A percentile compares a stretch with the other conserved stretches of the same genome.
Evolutionary conservation across 2,888 invertebrate species (phyloP).

Genomic region (Crossocerus cetratus): DNA sequence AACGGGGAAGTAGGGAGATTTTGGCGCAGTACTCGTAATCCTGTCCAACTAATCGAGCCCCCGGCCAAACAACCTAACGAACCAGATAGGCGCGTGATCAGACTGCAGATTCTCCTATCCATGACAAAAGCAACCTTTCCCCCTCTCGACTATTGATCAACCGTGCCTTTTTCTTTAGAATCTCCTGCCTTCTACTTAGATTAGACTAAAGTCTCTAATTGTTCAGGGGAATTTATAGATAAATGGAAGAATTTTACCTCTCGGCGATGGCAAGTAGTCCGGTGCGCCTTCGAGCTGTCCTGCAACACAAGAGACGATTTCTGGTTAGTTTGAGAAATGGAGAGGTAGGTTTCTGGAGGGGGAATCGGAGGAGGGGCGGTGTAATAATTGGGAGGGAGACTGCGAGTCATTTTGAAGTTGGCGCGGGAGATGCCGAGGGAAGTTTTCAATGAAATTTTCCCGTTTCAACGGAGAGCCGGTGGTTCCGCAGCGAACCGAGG

Average conservation of each 20-base stretch:
- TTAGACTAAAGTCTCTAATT: too few species aligned
- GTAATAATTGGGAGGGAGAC: too few species aligned
- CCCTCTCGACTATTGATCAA: too few species aligned
- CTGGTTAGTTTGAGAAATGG: too few species aligned
- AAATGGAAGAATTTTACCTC: too few species aligned
- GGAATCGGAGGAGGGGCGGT: too few species aligned
- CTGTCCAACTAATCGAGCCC: constrained; percentile 27
- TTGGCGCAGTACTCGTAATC: constrained; percentile 34
- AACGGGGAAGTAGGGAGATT: constrained; percentile 30
- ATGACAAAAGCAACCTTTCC: too few species aligned
- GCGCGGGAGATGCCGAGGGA: constrained; percentile 25
- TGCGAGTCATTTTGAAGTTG: too few species aligned
- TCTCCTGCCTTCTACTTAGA: too few species aligned
- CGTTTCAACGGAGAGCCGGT: background rate
- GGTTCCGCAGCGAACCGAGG: background rate
- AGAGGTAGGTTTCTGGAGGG: too few species aligned
- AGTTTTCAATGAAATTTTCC: constrained; percentile 38
- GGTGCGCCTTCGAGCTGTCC: constrained; percentile 34
- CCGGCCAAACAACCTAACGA: constrained; percentile 44
- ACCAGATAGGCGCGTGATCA: constrained; percentile 25
- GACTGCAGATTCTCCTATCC: constrained; percentile 4
- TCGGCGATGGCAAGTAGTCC: constrained; percentile 4
- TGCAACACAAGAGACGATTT: constrained; percentile 50
- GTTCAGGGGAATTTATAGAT: too few species aligned
- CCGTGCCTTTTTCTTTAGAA: too few species aligned